Conservation (phyloP, 2,888 invertebrate genomes). For the Acrocyrtus sp. region DNA sequence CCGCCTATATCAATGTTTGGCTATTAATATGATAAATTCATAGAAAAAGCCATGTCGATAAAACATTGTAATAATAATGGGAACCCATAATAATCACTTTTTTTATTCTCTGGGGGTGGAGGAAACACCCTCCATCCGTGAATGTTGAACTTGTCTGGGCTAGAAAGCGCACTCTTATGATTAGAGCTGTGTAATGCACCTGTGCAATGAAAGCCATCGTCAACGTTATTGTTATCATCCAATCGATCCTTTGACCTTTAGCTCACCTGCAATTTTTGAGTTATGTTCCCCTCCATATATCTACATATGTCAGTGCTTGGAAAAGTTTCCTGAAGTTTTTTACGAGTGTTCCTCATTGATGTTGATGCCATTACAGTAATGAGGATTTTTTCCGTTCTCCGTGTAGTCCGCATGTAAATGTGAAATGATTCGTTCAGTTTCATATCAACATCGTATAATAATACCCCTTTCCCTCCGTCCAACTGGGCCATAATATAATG, state of each 20-base stretch:
- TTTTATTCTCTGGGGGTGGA: background rate
- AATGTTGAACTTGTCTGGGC: background rate
- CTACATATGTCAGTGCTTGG: too few species aligned
- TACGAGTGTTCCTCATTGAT: too few species aligned
- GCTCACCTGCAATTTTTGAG: background rate
- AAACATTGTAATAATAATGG: conserved; percentile 4
- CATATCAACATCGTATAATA: background rate
- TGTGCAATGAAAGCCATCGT: background rate
- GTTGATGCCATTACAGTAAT: background rate
- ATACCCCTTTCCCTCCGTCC: too few species aligned
- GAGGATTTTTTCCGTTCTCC: background rate
- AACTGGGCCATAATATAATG: too few species aligned
- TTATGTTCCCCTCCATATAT: too few species aligned
- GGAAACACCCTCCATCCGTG: conserved; percentile 18
- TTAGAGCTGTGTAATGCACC: background rate
- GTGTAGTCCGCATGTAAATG: too few species aligned
- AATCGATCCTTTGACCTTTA: conserved; percentile 36
- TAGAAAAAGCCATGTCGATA: conserved; percentile 13
- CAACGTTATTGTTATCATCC: conserved; percentile 8
- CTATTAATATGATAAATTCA: conserved; percentile 6
- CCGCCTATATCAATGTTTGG: background rate
- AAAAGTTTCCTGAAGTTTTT: too few species aligned
- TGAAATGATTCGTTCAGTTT: background rate
- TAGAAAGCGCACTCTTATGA: background rate
- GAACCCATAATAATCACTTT: background rate